These are phyloP conservation scores for Melikaiella ostensackeni DNA, from an alignment of 2,888 invertebrate species.

Conservation along the genomic window DNA sequence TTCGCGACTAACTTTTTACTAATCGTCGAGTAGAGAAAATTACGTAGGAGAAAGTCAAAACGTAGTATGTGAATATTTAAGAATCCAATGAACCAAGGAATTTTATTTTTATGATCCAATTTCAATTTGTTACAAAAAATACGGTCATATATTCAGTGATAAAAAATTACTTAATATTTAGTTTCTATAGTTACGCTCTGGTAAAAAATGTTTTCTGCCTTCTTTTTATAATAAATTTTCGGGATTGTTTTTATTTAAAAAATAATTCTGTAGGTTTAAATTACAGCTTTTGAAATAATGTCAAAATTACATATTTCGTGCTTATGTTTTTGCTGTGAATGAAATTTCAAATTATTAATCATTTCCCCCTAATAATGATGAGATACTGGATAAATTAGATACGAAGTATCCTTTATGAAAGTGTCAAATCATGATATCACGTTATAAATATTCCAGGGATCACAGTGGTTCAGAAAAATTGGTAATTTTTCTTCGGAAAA, in stretches of 20 bases:
- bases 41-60: constrained; percentile 16
- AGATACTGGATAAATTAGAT: neutral
- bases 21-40: constrained; percentile 20
- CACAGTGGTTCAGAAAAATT: no score
- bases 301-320: neutral
- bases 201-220: neutral
- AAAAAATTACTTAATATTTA: no score
- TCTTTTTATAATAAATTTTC: constrained; percentile 1
- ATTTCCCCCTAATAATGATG: neutral
- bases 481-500: no score
- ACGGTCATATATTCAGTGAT: no score
- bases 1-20: constrained; percentile 17
- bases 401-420: neutral
- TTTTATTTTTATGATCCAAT: neutral
- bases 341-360: neutral
- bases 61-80: constrained; percentile 9
- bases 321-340: neutral
- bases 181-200: neutral
- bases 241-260: neutral
- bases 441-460: neutral
- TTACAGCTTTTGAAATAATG: neutral
- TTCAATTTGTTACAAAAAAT: no score
- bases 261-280: neutral
- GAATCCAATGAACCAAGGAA: neutral
- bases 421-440: neutral